Conservation (phyloP, 2,113 vertebrate genomes). For the Grammomys dolichurus region DNA sequence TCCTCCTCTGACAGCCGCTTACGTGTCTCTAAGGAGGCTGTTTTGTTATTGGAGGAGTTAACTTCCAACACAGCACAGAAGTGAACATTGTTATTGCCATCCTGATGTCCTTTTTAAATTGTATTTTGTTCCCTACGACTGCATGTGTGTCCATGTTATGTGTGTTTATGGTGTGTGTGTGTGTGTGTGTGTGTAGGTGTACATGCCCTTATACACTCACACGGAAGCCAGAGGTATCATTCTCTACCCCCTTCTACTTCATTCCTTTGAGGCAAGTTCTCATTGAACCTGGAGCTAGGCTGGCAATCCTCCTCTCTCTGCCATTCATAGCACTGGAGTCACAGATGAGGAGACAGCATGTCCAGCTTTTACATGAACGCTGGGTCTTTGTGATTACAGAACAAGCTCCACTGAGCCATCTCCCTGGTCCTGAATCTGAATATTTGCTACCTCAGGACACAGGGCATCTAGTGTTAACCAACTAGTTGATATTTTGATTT, state of each 20-base stretch:
- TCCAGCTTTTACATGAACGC: neutral
- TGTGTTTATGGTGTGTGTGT: neutral
- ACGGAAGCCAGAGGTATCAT: neutral
- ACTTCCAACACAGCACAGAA: neutral
- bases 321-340: neutral
- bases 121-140: neutral
- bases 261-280: neutral
- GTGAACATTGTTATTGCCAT: neutral
- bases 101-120: neutral
- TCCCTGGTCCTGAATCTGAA: too few relatives aligned
- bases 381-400: neutral
- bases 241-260: neutral
- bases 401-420: neutral
- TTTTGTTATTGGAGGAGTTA: neutral
- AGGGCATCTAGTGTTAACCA: neutral
- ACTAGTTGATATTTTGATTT: neutral
- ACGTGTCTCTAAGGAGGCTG: neutral
- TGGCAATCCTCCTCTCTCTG: neutral
- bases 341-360: neutral
- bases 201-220: neutral
- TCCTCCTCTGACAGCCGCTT: neutral
- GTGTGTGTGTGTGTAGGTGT: neutral
- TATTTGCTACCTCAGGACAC: neutral
- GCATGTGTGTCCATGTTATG: neutral
- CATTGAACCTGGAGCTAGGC: neutral